Conservation (phyloP, 2,888 invertebrate genomes). For the Mayetiola destructor region DNA sequence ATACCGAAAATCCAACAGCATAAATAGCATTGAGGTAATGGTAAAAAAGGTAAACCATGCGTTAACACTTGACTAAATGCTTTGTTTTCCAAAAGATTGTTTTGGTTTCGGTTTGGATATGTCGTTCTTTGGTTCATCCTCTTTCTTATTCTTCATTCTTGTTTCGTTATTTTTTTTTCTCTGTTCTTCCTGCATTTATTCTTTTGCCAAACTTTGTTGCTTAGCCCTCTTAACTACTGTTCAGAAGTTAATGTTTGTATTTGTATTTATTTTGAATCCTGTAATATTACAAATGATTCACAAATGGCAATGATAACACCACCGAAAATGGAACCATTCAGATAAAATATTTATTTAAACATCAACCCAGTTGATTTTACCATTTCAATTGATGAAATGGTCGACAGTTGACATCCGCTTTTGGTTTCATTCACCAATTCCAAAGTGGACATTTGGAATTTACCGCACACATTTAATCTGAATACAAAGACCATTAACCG, state of each 20-base stretch:
- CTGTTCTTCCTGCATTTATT: neutral
- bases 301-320: neutral
- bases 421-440: too few relatives aligned
- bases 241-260: neutral
- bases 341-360: slow-evolving; percentile 11
- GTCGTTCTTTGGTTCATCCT: too few relatives aligned
- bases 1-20: too few relatives aligned
- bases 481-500: slow-evolving; percentile 2
- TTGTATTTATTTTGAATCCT: neutral
- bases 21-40: too few relatives aligned
- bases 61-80: slow-evolving; percentile 10
- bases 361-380: too few relatives aligned
- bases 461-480: neutral
- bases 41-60: too few relatives aligned
- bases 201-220: too few relatives aligned
- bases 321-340: neutral
- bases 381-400: too few relatives aligned
- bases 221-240: neutral
- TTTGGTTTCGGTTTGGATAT: neutral
- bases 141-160: neutral
- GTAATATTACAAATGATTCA: neutral
- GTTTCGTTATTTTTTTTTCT: neutral
- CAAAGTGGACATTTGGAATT: neutral
- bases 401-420: too few relatives aligned
- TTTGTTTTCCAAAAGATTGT: neutral